Evolutionary conservation across 2,888 invertebrate species (phyloP).

Genomic region (Sinohyriopsis cumingii): DNA sequence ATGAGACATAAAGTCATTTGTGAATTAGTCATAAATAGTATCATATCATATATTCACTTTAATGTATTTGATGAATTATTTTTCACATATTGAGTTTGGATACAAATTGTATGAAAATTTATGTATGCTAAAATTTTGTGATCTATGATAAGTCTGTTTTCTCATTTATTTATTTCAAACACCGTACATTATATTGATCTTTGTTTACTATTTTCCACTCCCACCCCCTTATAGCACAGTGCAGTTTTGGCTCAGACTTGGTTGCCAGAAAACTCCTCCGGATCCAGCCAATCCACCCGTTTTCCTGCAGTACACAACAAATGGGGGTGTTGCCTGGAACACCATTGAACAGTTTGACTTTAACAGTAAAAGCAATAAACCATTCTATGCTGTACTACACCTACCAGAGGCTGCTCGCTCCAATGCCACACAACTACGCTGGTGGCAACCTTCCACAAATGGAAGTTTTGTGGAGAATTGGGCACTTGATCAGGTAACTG

Average conservation of each 20-base stretch:
- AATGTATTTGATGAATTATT: no score
- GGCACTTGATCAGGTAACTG: constrained; percentile 72
- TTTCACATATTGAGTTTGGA: no score
- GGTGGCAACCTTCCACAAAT: constrained; percentile 69
- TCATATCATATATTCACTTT: no score
- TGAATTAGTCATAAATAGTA: no score
- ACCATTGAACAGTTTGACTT: constrained; percentile 70
- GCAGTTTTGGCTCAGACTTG: constrained; percentile 70
- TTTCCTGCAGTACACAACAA: constrained; percentile 70
- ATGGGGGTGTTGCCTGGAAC: constrained; percentile 71
- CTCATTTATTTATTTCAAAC: no score
- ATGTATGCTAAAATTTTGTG: no score
- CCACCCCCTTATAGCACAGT: constrained; percentile 59
- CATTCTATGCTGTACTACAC: constrained; percentile 65
- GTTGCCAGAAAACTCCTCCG: constrained; percentile 54
- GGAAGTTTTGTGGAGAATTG: constrained; percentile 67
- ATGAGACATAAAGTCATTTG: no score
- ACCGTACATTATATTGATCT: no score
- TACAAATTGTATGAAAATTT: no score
- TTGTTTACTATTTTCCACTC: no score
- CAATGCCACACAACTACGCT: constrained; percentile 65
- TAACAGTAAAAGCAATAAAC: constrained; percentile 49
- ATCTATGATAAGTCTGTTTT: no score
- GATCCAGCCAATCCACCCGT: constrained; percentile 64
- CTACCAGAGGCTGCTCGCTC: constrained; percentile 63